A percentile compares a stretch with the other conserved stretches of the same genome.
Conservation (phyloP, 2,797 vertebrate genomes). For the Pangasius sanitwongsei region DNA sequence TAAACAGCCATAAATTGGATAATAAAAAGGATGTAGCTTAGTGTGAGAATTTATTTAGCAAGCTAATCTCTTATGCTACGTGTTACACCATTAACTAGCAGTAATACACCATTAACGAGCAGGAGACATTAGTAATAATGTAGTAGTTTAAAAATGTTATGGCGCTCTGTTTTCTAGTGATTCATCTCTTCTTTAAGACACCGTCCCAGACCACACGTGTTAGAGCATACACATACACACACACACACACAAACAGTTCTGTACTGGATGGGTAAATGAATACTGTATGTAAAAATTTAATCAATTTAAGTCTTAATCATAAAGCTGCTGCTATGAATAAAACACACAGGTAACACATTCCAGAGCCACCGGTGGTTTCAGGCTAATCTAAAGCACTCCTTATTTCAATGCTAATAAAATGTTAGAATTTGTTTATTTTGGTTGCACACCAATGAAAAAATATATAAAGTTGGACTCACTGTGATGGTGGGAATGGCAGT, state of each 20-base stretch:
- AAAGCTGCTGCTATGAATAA: neutral
- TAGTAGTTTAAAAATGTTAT: no score
- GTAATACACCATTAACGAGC: no score
- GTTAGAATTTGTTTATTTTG: neutral
- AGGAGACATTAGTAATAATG: no score
- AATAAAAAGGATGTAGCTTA: neutral
- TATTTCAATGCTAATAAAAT: neutral
- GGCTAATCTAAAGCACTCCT: neutral
- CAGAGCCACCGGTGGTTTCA: neutral
- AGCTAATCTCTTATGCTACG: neutral
- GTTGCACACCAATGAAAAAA: neutral
- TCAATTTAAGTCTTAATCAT: neutral
- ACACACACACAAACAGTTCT: neutral
- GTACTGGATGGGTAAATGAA: neutral
- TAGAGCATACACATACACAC: neutral
- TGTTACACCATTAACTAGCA: neutral
- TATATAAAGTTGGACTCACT: conserved; percentile 70
- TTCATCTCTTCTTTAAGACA: no score
- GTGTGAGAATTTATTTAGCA: neutral
- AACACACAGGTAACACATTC: neutral
- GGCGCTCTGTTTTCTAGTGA: no score
- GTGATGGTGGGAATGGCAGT: conserved; percentile 87
- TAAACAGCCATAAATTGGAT: neutral
- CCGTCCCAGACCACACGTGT: no score
- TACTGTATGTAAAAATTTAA: no score